Percentiles rank a stretch among this genome's conserved stretches.
Conservation (phyloP, 2,888 invertebrate genomes). For the Aphidius colemani region DNA sequence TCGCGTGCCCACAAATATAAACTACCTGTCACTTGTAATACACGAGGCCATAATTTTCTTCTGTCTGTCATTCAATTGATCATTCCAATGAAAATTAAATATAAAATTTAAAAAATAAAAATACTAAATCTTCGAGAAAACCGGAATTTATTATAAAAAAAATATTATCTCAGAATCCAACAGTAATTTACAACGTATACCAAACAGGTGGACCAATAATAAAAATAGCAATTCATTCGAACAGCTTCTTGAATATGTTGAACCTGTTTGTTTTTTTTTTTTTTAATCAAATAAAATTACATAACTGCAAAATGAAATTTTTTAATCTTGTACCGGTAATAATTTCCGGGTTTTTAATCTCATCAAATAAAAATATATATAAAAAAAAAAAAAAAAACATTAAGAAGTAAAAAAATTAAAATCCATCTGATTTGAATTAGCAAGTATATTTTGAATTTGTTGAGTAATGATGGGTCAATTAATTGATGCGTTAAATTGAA, state of each 20-base stretch:
- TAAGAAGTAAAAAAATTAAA: too few species aligned
- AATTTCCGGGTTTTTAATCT: constrained; percentile 7
- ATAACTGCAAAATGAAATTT: constrained; percentile 4
- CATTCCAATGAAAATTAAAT: background rate
- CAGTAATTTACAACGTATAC: too few species aligned
- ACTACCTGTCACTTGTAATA: background rate
- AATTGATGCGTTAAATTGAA: constrained; percentile 21
- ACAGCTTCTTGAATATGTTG: too few species aligned
- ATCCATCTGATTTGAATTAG: too few species aligned
- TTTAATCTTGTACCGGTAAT: background rate
- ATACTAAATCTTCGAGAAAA: background rate
- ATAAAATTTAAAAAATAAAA: background rate
- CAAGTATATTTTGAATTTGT: too few species aligned
- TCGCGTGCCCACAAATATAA: constrained; percentile 12
- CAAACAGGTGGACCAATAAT: too few species aligned
- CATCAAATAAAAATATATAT: background rate
- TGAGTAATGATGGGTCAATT: background rate
- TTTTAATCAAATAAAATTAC: background rate
- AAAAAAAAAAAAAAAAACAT: too few species aligned
- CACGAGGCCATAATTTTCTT: constrained; percentile 3
- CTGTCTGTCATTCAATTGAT: background rate
- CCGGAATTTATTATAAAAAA: background rate
- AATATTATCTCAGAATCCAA: too few species aligned
- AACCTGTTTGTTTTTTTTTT: too few species aligned
- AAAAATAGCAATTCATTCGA: too few species aligned